phyloP scores from a whole-genome alignment of 2,888 invertebrate genomes.

The Antitype chi region DNA sequence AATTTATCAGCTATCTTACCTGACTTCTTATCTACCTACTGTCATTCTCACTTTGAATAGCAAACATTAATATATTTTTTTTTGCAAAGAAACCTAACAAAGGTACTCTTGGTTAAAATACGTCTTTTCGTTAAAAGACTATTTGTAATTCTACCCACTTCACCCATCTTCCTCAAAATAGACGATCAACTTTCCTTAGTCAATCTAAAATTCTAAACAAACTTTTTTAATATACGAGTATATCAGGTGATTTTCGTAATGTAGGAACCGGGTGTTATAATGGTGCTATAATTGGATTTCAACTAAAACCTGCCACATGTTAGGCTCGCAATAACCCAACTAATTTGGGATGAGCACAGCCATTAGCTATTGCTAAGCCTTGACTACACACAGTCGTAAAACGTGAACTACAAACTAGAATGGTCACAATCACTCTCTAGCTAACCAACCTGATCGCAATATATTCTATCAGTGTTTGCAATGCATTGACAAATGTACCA shows the following conservation, averaged over 20 bases:
- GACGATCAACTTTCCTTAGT: neutral
- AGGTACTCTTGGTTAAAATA: neutral
- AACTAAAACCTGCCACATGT: constrained; percentile 72
- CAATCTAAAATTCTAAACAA: constrained; percentile 22
- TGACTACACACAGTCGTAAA: constrained; percentile 28
- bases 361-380: constrained; percentile 66
- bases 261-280: constrained; percentile 7
- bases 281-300: constrained; percentile 66
- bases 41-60: neutral
- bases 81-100: neutral
- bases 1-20: neutral
- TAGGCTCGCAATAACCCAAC: constrained; percentile 72
- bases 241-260: constrained; percentile 18
- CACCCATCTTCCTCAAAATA: neutral
- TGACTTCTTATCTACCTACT: no score
- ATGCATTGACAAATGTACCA: neutral
- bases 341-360: constrained; percentile 75
- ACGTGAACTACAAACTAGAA: neutral
- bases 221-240: constrained; percentile 42
- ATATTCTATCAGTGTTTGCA: neutral
- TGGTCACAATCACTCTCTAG: neutral
- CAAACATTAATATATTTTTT: neutral
- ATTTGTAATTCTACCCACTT: neutral
- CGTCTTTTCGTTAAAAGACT: neutral
- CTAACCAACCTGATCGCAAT: neutral